phyloP scores from a whole-genome alignment of 2,888 invertebrate species.

The Caenorhabditis doughertyi region DNA sequence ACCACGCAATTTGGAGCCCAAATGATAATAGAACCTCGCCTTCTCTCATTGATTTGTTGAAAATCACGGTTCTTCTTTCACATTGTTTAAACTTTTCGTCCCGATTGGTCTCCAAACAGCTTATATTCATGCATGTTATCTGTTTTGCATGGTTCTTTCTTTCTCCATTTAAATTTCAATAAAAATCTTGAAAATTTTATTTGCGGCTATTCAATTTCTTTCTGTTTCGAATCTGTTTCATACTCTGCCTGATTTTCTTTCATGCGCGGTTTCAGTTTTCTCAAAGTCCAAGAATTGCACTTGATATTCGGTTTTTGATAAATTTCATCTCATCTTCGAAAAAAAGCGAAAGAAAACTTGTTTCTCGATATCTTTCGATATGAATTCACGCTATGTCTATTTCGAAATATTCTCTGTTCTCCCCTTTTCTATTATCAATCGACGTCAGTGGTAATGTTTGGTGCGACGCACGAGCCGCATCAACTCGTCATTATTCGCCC shows the following conservation, averaged over 20 bases:
- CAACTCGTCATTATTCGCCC: constrained; percentile 22
- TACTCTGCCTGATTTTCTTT: constrained; percentile 55
- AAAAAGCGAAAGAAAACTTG: constrained; percentile 35
- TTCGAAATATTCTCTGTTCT: constrained; percentile 24
- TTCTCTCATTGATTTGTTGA: constrained; percentile 46
- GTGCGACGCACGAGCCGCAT: constrained; percentile 23
- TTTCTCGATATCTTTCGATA: constrained; percentile 48
- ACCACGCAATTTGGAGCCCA: constrained; percentile 52
- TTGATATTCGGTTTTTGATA: constrained; percentile 39
- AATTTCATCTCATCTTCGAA: not conserved
- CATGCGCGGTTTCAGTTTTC: not conserved
- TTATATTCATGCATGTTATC: constrained; percentile 53
- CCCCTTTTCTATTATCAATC: not conserved
- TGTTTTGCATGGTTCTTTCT: constrained; percentile 56
- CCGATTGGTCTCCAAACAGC: constrained; percentile 56
- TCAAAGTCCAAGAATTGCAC: not conserved
- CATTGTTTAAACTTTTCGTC: constrained; percentile 48
- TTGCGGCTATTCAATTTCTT: constrained; percentile 12
- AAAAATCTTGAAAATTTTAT: constrained; percentile 32
- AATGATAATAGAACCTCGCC: constrained; percentile 45
- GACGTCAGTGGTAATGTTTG: constrained; percentile 55
- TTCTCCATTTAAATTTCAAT: constrained; percentile 27
- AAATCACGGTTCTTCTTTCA: constrained; percentile 62
- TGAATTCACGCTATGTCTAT: constrained; percentile 27
- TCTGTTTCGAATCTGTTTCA: constrained; percentile 62